Evolutionary conservation across 2,797 vertebrate genomes (phyloP).

Genomic region (Epinephelus malabaricus): DNA sequence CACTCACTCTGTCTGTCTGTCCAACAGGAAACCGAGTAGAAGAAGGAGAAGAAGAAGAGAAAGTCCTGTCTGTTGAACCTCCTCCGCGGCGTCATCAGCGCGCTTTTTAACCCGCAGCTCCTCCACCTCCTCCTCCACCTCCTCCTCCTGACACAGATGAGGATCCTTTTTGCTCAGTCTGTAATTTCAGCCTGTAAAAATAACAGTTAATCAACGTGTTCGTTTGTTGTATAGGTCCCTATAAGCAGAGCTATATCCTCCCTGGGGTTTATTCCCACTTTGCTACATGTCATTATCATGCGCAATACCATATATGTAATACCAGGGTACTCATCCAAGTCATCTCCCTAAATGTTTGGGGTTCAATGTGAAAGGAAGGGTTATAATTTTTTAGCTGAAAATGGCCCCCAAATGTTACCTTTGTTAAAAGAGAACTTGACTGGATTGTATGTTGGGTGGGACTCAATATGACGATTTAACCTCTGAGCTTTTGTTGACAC

Average conservation of each 20-base stretch:
- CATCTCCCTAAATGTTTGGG: background rate
- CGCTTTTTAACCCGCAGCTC: constrained; percentile 61
- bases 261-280: constrained; percentile 30
- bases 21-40: constrained; percentile 53
- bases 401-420: constrained; percentile 32
- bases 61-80: constrained; percentile 57
- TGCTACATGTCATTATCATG: constrained; percentile 36
- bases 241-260: constrained; percentile 1
- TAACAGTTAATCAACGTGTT: constrained; percentile 60
- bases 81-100: constrained; percentile 59
- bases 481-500: background rate
- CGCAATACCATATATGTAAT: constrained; percentile 32
- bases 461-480: background rate
- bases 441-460: background rate
- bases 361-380: constrained; percentile 24
- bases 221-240: constrained; percentile 27
- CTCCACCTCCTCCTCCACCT: constrained; percentile 11
- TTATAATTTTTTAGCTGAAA: constrained; percentile 21
- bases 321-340: constrained; percentile 35
- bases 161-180: constrained; percentile 35
- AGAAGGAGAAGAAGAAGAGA: constrained; percentile 37
- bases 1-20: constrained; percentile 12
- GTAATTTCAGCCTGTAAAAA: constrained; percentile 75
- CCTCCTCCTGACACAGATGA: background rate
- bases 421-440: background rate